Evolutionary conservation across 1,140 invertebrate genomes (phyloP), one percentile per base, ranked within the genome.

Genomic region (Lordiphosa stackelbergi): DNA sequence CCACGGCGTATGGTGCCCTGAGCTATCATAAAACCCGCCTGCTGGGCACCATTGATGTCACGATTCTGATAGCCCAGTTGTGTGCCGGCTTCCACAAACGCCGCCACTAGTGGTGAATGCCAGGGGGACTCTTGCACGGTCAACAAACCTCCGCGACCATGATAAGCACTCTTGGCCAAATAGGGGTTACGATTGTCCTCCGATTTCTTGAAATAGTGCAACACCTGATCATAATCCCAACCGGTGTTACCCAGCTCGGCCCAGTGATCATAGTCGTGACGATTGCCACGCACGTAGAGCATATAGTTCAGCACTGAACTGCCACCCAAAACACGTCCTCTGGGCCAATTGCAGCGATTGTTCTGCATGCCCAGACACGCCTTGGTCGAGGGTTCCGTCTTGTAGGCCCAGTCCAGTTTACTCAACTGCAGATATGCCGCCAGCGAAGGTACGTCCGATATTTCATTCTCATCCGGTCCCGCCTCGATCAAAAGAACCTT

Each of bases 301-400:
- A 99, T 98, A 71, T 97, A 98, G 85, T 99, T 98, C 0, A 98
- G 89, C 0, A 96, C 95, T 41, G 94, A 95, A 1, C 95, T 96
- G 0, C 97, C 97, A 2, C 97, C 97, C 0, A 96, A 88, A 0
- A 95, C 94, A 81, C 95, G 96, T 8, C 94, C 95, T 36, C 94
- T 87, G 0, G 95, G 94, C 94, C 94, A 96, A 73, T 94, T 95
- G 86, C 94, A 96, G 34, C 93, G 90, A 40, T 92, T 91, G 43
- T 92, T 92, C 66, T 93, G 92, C 90, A 92, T 92, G 1, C 91
- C 95, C 41, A 95, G 88, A 68, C 95, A 96, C 0, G 95, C 93
- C 58, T 91, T 92, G 40, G 92, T 92, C 28, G 95, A 96, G 0
- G 95, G 94, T 69, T 96, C 95, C 0, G 95, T 97, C 88, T 95